Percentiles rank a stretch among this genome's conserved stretches.
phyloP scores from a whole-genome alignment of 2,113 vertebrate species.

The Oreocharis arfaki region DNA sequence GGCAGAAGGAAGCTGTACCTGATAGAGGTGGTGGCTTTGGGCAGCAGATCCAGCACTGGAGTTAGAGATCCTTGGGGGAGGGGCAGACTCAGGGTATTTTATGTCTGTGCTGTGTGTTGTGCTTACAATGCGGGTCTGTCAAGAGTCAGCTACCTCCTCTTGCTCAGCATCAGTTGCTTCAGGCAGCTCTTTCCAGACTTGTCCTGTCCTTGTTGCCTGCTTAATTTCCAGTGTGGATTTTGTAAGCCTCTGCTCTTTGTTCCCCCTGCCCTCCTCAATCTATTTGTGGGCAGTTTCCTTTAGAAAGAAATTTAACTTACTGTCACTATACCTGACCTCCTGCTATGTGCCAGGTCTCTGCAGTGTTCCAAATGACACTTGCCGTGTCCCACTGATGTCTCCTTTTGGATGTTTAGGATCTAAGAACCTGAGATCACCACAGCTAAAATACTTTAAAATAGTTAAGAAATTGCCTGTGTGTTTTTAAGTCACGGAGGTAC shows the following conservation, averaged over 20 bases:
- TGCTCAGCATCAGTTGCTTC: neutral
- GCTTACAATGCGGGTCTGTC: accelerated
- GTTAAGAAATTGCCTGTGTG: neutral
- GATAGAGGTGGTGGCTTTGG: neutral
- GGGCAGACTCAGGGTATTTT: neutral
- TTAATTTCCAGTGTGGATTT: neutral
- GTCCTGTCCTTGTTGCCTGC: neutral
- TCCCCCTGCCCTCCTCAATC: neutral
- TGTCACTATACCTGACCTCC: accelerated
- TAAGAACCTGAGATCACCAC: neutral
- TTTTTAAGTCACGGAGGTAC: neutral
- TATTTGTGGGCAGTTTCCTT: neutral
- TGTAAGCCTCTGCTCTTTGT: neutral
- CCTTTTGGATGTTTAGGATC: neutral
- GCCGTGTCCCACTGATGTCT: neutral
- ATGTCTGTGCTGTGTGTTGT: accelerated
- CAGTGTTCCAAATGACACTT: neutral
- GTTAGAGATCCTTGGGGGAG: accelerated
- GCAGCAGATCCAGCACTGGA: neutral
- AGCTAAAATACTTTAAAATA: neutral
- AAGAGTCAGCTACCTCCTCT: neutral
- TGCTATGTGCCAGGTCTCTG: neutral
- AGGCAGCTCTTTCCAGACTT: neutral
- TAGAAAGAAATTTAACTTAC: neutral
- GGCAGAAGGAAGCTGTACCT: neutral